phyloP scores from a whole-genome alignment of 1,140 invertebrate genomes.

The Leptoteleia sp. region DNA sequence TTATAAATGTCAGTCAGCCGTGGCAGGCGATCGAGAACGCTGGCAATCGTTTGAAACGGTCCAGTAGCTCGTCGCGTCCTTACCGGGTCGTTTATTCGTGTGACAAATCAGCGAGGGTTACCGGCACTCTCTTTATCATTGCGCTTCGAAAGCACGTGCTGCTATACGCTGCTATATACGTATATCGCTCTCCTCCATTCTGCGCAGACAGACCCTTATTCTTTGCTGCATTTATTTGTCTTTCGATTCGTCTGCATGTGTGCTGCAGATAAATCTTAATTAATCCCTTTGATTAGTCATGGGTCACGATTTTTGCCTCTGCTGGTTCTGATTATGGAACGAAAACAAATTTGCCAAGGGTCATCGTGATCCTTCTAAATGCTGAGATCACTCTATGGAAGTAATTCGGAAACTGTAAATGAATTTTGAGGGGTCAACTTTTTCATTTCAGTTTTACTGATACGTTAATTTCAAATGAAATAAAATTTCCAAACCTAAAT shows the following conservation, averaged over 20 bases:
- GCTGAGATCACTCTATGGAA: neutral
- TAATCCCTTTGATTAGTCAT: constrained; percentile 54
- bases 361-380: neutral
- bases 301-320: constrained; percentile 34
- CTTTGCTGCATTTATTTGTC: constrained; percentile 43
- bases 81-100: constrained; percentile 60
- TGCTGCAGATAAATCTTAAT: constrained; percentile 47
- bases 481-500: too few relatives aligned
- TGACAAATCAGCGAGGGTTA: constrained; percentile 62
- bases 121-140: constrained; percentile 54
- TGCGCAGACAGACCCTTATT: constrained; percentile 38
- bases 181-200: neutral
- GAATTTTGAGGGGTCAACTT: neutral
- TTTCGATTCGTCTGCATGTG: constrained; percentile 30
- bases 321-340: constrained; percentile 27
- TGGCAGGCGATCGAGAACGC: constrained; percentile 53
- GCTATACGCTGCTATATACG: constrained; percentile 8
- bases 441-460: too few relatives aligned
- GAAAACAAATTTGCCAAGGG: constrained; percentile 27
- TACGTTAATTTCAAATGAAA: too few relatives aligned
- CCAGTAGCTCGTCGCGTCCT: constrained; percentile 51
- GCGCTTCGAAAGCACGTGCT: constrained; percentile 42
- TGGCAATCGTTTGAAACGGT: constrained; percentile 60
- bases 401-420: neutral
- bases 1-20: constrained; percentile 61